Evolutionary conservation across 2,113 vertebrate genomes (phyloP).

Genomic region (Collichthys lucidus): DNA sequence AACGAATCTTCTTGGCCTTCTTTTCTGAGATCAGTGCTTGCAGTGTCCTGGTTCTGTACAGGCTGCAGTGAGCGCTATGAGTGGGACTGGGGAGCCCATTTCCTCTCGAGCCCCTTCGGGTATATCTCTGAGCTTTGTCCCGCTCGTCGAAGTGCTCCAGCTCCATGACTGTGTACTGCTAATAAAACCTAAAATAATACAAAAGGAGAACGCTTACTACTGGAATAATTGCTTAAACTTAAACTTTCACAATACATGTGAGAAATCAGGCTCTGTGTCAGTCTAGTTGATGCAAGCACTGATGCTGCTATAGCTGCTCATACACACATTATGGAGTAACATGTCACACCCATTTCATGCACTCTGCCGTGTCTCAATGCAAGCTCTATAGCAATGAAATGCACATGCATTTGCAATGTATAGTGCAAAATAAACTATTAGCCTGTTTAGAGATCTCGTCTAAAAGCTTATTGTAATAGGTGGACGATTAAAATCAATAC

Average conservation of each 20-base stretch:
- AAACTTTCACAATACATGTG: not conserved
- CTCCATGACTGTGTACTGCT: constrained; percentile 91
- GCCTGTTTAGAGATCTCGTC: not conserved
- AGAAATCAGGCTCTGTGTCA: constrained; percentile 5
- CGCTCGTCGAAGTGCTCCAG: constrained; percentile 98
- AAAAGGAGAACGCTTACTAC: constrained; percentile 9
- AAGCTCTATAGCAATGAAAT: constrained; percentile 6
- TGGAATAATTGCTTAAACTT: not conserved
- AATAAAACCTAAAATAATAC: constrained; percentile 49
- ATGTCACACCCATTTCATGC: constrained; percentile 78
- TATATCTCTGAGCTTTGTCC: constrained; percentile 94
- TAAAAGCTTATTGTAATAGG: not conserved
- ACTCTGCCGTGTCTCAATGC: constrained; percentile 25
- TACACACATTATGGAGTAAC: constrained; percentile 50
- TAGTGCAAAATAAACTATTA: not conserved
- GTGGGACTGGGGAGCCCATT: constrained; percentile 97
- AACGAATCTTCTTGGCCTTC: constrained; percentile 97
- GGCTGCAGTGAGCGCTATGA: constrained; percentile 99
- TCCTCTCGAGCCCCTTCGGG: constrained; percentile 89
- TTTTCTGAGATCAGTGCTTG: constrained; percentile 96
- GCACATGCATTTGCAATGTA: not conserved
- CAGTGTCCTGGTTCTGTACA: constrained; percentile 96
- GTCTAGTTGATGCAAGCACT: constrained; percentile 9
- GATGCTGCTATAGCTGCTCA: constrained; percentile 24
- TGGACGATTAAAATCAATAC: not conserved